Base-by-base conservation (phyloP, 2,888 invertebrate species). In the Teleiodes luculella region DNA sequence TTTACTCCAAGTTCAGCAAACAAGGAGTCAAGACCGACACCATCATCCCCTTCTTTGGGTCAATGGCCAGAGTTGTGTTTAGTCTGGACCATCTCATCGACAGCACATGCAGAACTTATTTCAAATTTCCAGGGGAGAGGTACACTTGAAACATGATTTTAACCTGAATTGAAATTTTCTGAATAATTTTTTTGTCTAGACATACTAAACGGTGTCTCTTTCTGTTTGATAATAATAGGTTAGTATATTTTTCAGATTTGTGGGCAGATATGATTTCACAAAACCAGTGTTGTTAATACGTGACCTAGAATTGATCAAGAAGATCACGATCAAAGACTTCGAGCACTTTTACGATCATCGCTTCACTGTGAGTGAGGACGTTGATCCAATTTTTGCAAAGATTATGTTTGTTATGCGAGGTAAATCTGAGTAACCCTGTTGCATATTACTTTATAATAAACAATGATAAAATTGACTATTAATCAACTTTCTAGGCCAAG, bases 291-390 rank as follows among this genome's bases (percentile, higher is more conserved):
- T 89, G 1, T 57, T 90, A 51, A 58, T 92, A n/a, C 78, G 80
- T 0, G 91, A 91, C 65, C 70, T 88, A 0, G 91, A 91, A 6
- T 55, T 91, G 10, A 62, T 91, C 0, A 91, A 91, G 62, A 80
- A 81, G 58, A 75, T 91, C 8, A 70, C 85, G 0, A 78, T 91
- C 0, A 92, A 91, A 58, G 91, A 91, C 61, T 91, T 91, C 41
- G 91, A 91, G 56, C 68, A 87, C 60, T 92, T 92, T 62, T 59
- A 84, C 0, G 90, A 92, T 65, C 91, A 91, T 62, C 77, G 83
- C 0, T 53, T 69, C 6, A 28, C 84, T 0, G 70, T 90, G 3
- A 70, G 76, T 3, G 76, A 83, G 14, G 68, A 76, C 0, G 63
- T 63, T 6, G 91, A 91, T 43, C 83, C 88, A 0, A 62, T 92